Conservation (phyloP, 2,113 vertebrate genomes). For the Caranx melampygus region DNA sequence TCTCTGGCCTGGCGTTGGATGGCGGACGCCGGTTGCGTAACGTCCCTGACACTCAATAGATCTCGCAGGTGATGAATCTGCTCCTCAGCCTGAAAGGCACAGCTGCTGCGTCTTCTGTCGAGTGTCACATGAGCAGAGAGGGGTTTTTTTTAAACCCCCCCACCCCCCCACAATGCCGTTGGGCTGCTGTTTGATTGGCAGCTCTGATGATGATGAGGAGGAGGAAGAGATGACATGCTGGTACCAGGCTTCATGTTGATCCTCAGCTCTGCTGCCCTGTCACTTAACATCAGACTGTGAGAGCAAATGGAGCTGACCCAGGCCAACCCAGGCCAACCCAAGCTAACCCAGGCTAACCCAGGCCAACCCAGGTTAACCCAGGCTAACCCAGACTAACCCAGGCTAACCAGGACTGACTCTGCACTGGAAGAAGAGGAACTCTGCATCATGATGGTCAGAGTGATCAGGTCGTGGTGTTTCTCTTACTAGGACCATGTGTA, state of each 20-base stretch:
- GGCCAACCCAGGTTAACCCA: not conserved
- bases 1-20: not conserved
- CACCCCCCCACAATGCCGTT: not conserved
- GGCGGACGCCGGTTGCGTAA: slow-evolving; percentile 21
- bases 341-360: not conserved
- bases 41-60: slow-evolving; percentile 34
- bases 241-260: slow-evolving; percentile 15
- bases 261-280: not conserved
- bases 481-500: no score
- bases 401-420: not conserved
- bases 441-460: no score
- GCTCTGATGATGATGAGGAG: slow-evolving; percentile 37
- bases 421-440: no score
- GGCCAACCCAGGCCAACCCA: not conserved
- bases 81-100: slow-evolving; percentile 49
- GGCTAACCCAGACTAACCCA: not conserved
- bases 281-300: not conserved
- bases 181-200: slow-evolving; percentile 40
- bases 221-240: slow-evolving; percentile 11
- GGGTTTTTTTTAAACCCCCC: no score
- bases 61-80: slow-evolving; percentile 54
- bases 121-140: slow-evolving; percentile 25
- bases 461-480: no score
- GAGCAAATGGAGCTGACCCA: not conserved
- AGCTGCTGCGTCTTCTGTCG: slow-evolving; percentile 49